A percentile compares a stretch with the other conserved stretches of the same genome.
Conservation (phyloP, 2,797 vertebrate species). For the Miichthys miiuy region DNA sequence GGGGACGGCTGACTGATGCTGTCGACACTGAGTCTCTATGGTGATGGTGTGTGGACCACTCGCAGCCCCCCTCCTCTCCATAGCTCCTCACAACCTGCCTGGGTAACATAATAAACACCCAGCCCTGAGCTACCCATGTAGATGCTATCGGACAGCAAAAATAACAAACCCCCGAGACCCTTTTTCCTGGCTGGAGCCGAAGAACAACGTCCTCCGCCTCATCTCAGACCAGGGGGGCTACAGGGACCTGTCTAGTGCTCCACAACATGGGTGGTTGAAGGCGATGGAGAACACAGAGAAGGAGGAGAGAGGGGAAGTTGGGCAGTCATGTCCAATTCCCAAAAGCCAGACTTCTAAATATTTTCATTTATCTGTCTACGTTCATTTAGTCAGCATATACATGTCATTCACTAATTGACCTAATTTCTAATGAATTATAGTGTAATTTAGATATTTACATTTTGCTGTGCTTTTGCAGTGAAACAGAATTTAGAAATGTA, state of each 20-base stretch:
- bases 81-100: conserved; percentile 76
- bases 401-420: background rate
- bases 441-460: background rate
- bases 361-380: conserved; percentile 47
- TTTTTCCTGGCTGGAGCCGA: conserved; percentile 93
- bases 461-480: background rate
- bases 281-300: conserved; percentile 34
- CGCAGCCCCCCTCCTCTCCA: conserved; percentile 31
- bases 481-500: background rate
- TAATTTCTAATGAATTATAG: background rate
- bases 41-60: conserved; percentile 65
- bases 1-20: conserved; percentile 87
- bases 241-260: conserved; percentile 65
- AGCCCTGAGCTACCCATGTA: conserved; percentile 81
- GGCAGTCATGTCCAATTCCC: conserved; percentile 52
- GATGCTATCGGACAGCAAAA: conserved; percentile 91
- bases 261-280: conserved; percentile 73
- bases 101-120: conserved; percentile 85
- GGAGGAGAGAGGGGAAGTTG: conserved; percentile 45
- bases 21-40: conserved; percentile 83
- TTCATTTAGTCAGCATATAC: conserved; percentile 9
- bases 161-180: conserved; percentile 91
- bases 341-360: conserved; percentile 53
- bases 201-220: conserved; percentile 87
- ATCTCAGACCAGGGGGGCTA: conserved; percentile 51